These are phyloP conservation scores for Meleagris gallopavo DNA, from an alignment of 2,113 vertebrate species.

Conservation along the genomic window DNA sequence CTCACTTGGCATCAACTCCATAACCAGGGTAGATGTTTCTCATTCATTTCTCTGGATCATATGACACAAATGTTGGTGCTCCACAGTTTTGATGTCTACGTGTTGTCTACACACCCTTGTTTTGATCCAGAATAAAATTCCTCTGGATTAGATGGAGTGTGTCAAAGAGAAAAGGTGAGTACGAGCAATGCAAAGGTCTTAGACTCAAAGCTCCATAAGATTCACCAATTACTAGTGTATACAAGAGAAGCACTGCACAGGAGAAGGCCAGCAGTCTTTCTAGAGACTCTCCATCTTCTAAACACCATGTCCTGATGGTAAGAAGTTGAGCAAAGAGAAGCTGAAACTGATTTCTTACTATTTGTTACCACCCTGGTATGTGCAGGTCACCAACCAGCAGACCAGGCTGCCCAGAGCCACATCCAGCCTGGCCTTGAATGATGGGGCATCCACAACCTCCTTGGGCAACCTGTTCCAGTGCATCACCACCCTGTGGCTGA, in stretches of 20 bases:
- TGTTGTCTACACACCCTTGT: neutral
- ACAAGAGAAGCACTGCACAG: neutral
- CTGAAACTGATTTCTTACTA: neutral
- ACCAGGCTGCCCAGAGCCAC: too few relatives aligned
- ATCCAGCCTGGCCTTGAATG: too few relatives aligned
- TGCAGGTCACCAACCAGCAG: too few relatives aligned
- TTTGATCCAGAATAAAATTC: neutral
- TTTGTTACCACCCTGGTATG: neutral
- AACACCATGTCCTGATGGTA: neutral
- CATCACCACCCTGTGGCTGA: too few relatives aligned
- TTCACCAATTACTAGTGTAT: neutral
- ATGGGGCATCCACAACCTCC: too few relatives aligned
- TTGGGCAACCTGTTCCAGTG: too few relatives aligned
- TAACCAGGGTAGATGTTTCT: neutral
- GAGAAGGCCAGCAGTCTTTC: neutral
- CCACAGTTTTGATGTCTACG: neutral
- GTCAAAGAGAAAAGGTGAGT: neutral
- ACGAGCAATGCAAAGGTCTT: neutral
- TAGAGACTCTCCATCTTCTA: neutral
- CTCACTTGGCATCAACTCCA: neutral
- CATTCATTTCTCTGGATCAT: neutral
- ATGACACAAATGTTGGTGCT: neutral
- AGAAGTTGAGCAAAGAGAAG: neutral
- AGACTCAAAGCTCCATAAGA: neutral
- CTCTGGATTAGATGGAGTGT: accelerated